These are phyloP conservation scores for Catostylus mosaicus DNA, from an alignment of 30 jellyfish, hydroid and myxozoan genomes.

Conservation along the genomic window DNA sequence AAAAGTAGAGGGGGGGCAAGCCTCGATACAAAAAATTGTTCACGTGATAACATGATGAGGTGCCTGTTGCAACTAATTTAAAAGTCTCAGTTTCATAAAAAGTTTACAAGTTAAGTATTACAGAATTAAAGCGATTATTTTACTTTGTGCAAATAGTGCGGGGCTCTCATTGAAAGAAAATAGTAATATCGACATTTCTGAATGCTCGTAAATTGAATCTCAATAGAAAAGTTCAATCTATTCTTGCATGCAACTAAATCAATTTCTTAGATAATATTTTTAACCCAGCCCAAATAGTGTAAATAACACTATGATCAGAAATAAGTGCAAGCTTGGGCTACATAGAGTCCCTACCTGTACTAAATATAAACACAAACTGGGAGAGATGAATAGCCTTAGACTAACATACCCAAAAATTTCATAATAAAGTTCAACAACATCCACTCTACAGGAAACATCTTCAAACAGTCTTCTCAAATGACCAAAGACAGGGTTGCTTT, in stretches of 20 bases:
- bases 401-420: background rate
- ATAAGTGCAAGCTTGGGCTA: background rate
- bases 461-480: background rate
- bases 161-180: background rate
- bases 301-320: background rate
- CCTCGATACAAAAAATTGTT: too few relatives aligned
- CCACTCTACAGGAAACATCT: background rate
- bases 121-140: too few relatives aligned
- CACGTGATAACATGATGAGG: too few relatives aligned
- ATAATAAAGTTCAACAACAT: background rate
- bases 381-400: background rate
- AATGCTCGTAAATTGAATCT: background rate
- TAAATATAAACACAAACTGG: too few relatives aligned
- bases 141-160: too few relatives aligned
- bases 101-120: too few relatives aligned
- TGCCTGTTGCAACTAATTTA: too few relatives aligned
- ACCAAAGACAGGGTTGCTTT: background rate
- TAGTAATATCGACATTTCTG: slow-evolving; percentile 9
- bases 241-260: background rate
- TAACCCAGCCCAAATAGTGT: slow-evolving; percentile 3
- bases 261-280: background rate
- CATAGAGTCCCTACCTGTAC: too few relatives aligned
- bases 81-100: too few relatives aligned
- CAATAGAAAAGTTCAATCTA: slow-evolving; percentile 4
- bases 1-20: too few relatives aligned